Base-by-base conservation (phyloP, 2,888 invertebrate species). In the Ryuthela nishihirai region DNA sequence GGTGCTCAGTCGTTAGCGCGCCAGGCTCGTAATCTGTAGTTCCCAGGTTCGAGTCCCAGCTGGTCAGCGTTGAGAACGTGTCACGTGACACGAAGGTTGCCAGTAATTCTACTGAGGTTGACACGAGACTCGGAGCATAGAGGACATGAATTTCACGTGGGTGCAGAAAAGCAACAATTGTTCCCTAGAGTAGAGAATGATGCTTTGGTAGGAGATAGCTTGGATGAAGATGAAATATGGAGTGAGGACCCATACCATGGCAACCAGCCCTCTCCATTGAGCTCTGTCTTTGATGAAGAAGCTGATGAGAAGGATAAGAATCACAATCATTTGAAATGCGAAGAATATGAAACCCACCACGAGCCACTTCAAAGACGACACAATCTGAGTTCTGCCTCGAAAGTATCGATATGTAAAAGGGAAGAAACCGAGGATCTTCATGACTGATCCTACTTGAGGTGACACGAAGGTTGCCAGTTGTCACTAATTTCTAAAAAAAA, bases 391-490 rank as follows among this genome's bases (percentile, higher is more conserved):
- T 12, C 4, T 40, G 20, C 4, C 12, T 18, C 9, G n/a, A 40
- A 23, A 7, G 9, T 10, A 39, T 12, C 18, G 3, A 24, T 18
- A 46, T 2, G 12, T 7, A 4, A 36, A 36, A 29, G 46, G 46
- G 18, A 46, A 46, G 7, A 36, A 36, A 20, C 46, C 46, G 18
- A 46, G 25, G 17, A 38, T 15, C 38, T 18, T 24, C n/a, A 46
- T 24, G 3, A 46, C 25, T 23, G 2, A 26, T 10, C 9, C 20
- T 2, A 42, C 17, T n/a, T n/a, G n/a, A n/a, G n/a, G n/a, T n/a
- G n/a, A n/a, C n/a, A n/a, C n/a, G n/a, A n/a, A n/a, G n/a, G n/a
- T n/a, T n/a, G n/a, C n/a, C n/a, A n/a, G n/a, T n/a, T n/a, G n/a
- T n/a, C n/a, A n/a, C n/a, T n/a, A n/a, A n/a, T n/a, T n/a, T n/a